phyloP scores from a whole-genome alignment of 2,113 vertebrate species.

The Holacanthus passer region DNA sequence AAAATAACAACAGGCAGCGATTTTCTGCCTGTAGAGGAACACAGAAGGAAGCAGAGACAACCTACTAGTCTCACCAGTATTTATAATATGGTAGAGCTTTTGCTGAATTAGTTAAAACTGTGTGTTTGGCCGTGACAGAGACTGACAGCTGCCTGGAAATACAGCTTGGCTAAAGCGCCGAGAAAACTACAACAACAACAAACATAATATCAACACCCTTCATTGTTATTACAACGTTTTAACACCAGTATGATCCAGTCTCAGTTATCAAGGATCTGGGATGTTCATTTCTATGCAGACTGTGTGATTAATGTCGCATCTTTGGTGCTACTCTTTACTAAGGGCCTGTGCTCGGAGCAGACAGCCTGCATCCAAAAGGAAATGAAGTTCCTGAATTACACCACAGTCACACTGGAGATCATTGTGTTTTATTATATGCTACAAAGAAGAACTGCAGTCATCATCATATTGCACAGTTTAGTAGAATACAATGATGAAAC shows the following conservation, averaged over 20 bases:
- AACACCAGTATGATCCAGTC: background rate
- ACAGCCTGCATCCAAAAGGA: slow-evolving; percentile 27
- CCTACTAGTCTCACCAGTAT: rapidly evolving
- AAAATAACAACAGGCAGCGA: slow-evolving; percentile 20
- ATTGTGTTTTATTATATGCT: background rate
- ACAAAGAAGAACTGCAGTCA: background rate
- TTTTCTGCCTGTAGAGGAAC: background rate
- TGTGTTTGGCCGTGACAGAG: slow-evolving; percentile 12
- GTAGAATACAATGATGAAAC: background rate
- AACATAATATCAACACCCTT: background rate
- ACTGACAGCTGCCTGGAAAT: slow-evolving; percentile 68
- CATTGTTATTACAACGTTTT: background rate
- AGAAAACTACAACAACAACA: slow-evolving; percentile 53
- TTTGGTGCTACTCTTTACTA: background rate
- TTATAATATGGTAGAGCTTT: background rate
- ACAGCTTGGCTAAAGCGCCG: slow-evolving; percentile 29
- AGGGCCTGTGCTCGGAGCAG: slow-evolving; percentile 55
- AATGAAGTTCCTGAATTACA: slow-evolving; percentile 31
- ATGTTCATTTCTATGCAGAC: background rate
- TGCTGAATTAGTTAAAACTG: background rate
- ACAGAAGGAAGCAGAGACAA: background rate
- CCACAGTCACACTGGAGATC: slow-evolving; percentile 3
- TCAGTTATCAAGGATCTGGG: background rate
- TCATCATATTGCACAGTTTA: too few species aligned
- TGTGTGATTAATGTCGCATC: background rate